Evolutionary conservation across 2,113 vertebrate species (phyloP), one percentile per base, ranked within the genome.

Genomic region (Oncorhynchus keta): DNA sequence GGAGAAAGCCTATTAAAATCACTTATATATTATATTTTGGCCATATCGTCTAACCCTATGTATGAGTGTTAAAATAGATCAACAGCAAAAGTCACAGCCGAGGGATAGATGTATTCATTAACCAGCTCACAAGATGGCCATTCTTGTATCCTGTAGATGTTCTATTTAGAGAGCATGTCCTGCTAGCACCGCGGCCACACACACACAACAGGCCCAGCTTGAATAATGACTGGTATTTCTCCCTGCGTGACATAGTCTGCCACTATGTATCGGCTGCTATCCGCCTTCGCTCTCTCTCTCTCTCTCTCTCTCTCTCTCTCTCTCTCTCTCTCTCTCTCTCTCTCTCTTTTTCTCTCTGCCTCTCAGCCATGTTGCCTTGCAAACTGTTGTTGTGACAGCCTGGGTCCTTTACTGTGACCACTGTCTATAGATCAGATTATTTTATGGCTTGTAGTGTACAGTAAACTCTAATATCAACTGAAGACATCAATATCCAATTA

Each of bases 151-250:
- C n/a, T 66, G 32, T 7, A 74, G 61, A 66, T 24, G 59, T 8
- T n/a, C 59, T 62, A 62, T 62, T 62, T 62, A 62, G 59, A 62
- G n/a, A 62, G 20, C 20, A 18, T 55, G 14, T 55, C 16, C 51
- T 55, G 51, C 51, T 55, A 55, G 20, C 59, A 62, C 39, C 2
- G 2, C 2, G 9, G 39, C 39, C 39, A 45, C 39, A 45, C 12
- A 32, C 62, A 16, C 39, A 30, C 39, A 30, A 5, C 24, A 30
- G 20, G 12, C 39, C 3, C 14, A 61, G 32, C 72, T 13, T 76
- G 65, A 87, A 61, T 57, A 68, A 79, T 85, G 77, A 79, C 81
- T 86, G 87, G 66, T 86, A 62, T n/a, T 62, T 62, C 59, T 62
- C 59, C 59, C 59, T 62, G 59, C n/a, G 9, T 62, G 59, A 62